Base-by-base conservation (phyloP, 2,113 vertebrate genomes). In the Microtus richardsoni region DNA sequence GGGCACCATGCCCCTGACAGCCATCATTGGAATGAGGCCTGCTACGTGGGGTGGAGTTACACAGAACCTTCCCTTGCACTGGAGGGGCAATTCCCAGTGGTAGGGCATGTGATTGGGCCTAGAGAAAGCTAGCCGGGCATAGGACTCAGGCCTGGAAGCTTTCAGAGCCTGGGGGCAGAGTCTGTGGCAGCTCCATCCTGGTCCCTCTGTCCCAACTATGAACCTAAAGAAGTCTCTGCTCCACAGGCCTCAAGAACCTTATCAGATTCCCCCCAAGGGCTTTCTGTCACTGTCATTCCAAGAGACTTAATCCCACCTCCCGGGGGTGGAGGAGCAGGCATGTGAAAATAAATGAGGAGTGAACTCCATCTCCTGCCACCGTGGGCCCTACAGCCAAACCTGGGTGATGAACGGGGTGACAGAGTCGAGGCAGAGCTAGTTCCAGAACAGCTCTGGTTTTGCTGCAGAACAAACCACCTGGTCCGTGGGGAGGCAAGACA, bases 381-480 rank as follows among this genome's bases (percentile, higher is more conserved):
- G n/a, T 49, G 47, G 91, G 60, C 68, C 82, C 91, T 78, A 49
- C 66, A 95, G 95, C 88, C 94, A 93, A 93, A 88, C 83, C n/a
- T 64, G 70, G 54, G 77, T 97, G 96, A 98, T 97, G 97, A 91
- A 96, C 96, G 66, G 95, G 96, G 97, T 96, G 96, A 95, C 92
- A 70, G 9, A 91, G 80, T 82, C 94, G 94, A 78, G 86, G 36
- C 80, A 41, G 83, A 83, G 52, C 33, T 47, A 86, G 80, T 83
- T 96, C 88, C 90, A 96, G 91, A 95, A 97, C 90, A 90, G 75
- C 80, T 71, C 82, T 93, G 96, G 94, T 95, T 96, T 93, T 92
- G 94, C 91, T 96, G 88, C 92, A 6, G 94, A 96, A 94, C 86
- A 92, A 90, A 96, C 92, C 96, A 98, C 92, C 97, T 98, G 97